A percentile compares a stretch with the other conserved stretches of the same genome.
These are phyloP conservation scores for Isichthys henryi DNA, from an alignment of 2,113 vertebrate genomes.

Conservation along the genomic window DNA sequence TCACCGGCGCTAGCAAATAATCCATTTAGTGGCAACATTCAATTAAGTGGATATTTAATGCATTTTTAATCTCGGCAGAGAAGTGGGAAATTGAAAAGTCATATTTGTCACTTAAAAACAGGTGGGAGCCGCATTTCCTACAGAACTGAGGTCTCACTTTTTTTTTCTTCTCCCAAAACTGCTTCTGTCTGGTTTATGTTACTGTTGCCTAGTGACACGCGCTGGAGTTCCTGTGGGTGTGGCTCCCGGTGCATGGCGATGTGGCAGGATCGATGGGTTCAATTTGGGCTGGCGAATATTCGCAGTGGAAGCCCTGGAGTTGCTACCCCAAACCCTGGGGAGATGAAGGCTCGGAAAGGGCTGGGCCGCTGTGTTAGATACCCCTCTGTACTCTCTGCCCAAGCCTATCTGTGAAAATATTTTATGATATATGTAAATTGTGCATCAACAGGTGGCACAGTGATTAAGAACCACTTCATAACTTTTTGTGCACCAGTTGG, in stretches of 20 bases:
- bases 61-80: neutral
- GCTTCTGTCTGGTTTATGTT: neutral
- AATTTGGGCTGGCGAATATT: conserved; percentile 1
- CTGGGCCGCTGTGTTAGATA: neutral
- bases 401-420: neutral
- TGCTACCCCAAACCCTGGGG: neutral
- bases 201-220: conserved; percentile 15
- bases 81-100: conserved; percentile 4
- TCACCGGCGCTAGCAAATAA: neutral
- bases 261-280: conserved; percentile 10
- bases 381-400: neutral
- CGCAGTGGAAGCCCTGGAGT: neutral
- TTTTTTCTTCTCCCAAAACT: neutral
- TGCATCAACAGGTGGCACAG: neutral
- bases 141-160: neutral
- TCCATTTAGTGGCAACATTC: neutral
- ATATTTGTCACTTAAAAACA: neutral
- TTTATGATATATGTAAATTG: neutral
- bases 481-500: no score
- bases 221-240: conserved; percentile 9
- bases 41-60: neutral
- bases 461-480: neutral
- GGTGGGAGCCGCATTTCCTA: neutral
- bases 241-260: neutral
- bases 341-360: neutral